Conservation (phyloP, 53 echinoderm and acorn worm species). For the Astropecten irregularis region DNA sequence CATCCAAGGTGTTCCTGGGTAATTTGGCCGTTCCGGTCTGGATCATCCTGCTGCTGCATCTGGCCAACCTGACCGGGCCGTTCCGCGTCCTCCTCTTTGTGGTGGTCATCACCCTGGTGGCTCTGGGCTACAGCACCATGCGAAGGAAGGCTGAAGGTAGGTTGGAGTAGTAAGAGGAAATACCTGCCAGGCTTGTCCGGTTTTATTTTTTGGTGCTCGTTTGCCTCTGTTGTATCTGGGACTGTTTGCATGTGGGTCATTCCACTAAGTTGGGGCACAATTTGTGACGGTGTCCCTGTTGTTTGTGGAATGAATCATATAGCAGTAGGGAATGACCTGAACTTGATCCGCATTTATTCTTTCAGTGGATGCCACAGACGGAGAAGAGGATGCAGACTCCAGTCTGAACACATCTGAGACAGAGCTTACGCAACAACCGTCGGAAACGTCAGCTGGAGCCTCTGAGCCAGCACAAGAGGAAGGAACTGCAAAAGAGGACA, state of each 20-base stretch:
- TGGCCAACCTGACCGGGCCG: slow-evolving; percentile 82
- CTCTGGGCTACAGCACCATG: slow-evolving; percentile 74
- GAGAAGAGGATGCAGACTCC: slow-evolving; percentile 16
- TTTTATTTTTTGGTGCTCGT: too few species aligned
- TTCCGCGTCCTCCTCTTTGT: slow-evolving; percentile 76
- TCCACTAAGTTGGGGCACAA: too few species aligned
- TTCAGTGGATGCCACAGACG: slow-evolving; percentile 41
- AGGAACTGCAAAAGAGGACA: not conserved
- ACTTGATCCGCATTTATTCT: too few species aligned
- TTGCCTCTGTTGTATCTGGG: too few species aligned
- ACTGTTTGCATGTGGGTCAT: too few species aligned
- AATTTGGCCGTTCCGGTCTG: slow-evolving; percentile 84
- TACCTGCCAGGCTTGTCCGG: too few species aligned
- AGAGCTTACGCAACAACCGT: slow-evolving; percentile 6
- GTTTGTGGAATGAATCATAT: too few species aligned
- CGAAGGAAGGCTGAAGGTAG: slow-evolving; percentile 50
- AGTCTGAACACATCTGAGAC: slow-evolving; percentile 2
- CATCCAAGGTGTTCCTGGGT: slow-evolving; percentile 72
- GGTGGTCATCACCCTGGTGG: slow-evolving; percentile 68
- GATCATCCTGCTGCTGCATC: slow-evolving; percentile 78
- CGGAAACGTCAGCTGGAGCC: not conserved
- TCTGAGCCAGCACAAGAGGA: not conserved
- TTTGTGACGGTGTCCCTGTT: too few species aligned
- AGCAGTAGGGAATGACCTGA: too few species aligned
- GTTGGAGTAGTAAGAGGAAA: too few species aligned